Conservation (phyloP, 2,888 invertebrate species). For the Erannis defoliaria region DNA sequence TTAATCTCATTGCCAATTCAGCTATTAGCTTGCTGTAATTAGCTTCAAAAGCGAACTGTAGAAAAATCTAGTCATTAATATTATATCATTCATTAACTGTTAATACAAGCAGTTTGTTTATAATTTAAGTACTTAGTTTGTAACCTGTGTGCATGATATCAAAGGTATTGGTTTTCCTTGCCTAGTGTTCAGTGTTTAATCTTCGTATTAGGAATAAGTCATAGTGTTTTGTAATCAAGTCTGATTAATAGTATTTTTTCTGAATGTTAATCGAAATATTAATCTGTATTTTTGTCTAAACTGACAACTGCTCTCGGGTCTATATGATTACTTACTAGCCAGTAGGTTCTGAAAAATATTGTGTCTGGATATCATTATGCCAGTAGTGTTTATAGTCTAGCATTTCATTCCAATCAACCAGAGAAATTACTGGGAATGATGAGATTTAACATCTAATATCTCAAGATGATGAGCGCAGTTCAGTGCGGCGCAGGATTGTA, state of each 20-base stretch:
- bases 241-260: conserved; percentile 25
- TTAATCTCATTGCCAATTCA: conserved; percentile 36
- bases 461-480: no score
- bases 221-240: conserved; percentile 40
- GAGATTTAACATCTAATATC: no score
- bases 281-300: not conserved
- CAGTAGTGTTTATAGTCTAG: not conserved
- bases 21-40: conserved; percentile 62
- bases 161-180: conserved; percentile 49
- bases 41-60: conserved; percentile 55
- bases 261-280: not conserved
- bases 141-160: conserved; percentile 46
- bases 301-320: not conserved
- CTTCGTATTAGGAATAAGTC: conserved; percentile 40
- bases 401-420: not conserved
- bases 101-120: conserved; percentile 10
- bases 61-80: conserved; percentile 54
- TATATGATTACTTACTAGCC: not conserved
- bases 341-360: not conserved
- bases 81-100: conserved; percentile 23
- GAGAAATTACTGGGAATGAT: no score
- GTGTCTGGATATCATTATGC: not conserved
- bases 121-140: conserved; percentile 31
- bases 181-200: conserved; percentile 66
- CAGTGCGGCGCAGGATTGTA: no score